Base-by-base conservation (phyloP, 2,797 vertebrate genomes). In the Philypnodon macrostomus region DNA sequence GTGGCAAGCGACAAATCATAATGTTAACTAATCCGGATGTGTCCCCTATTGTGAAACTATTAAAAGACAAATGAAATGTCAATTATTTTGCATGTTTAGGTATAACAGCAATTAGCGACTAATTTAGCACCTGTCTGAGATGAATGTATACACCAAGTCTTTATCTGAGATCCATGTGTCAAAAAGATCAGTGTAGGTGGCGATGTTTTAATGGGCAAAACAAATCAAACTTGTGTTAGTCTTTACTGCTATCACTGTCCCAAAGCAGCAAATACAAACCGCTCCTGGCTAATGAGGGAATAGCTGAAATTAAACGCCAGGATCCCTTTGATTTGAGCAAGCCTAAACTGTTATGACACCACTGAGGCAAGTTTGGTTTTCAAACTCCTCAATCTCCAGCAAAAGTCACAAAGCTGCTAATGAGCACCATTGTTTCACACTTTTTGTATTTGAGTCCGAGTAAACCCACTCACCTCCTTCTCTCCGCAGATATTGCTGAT, bases 401-500 rank as follows among this genome's bases (percentile, higher is more conserved):
- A 56, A 57, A 67, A 67, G 49, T 10, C 15, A 31, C 41, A 70
- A 10, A 53, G 23, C 10, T 0, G 8, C 30, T 73, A 72, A 80
- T 59, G 49, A 79, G 59, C 49, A 21, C 21, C 53, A 58, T 54
- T 58, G 42, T 60, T 58, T 19, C 11, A 44, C 32, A 45, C 23
- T 46, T 24, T 60, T 23, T 15, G 42, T 38, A 13, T 54, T 61
- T 51, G 23, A 19, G 10, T 2, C 12, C 8, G 41, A 68, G 18
- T 8, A 14, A 42, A 27, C 27, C 38, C 17, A 70, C 95, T 93
- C 69, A 98, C 96, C 95, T 99, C 96, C 52, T 99, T 99, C 85
- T 99, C 96, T 57, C 96, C 96, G 34, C 96, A 99, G 87, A 98
- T 99, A 88, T 98, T 97, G 91, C 96, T 98, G 92, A 99, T 98